Conservation (phyloP, 2,113 vertebrate species). For the Tachysurus fulvidraco region DNA sequence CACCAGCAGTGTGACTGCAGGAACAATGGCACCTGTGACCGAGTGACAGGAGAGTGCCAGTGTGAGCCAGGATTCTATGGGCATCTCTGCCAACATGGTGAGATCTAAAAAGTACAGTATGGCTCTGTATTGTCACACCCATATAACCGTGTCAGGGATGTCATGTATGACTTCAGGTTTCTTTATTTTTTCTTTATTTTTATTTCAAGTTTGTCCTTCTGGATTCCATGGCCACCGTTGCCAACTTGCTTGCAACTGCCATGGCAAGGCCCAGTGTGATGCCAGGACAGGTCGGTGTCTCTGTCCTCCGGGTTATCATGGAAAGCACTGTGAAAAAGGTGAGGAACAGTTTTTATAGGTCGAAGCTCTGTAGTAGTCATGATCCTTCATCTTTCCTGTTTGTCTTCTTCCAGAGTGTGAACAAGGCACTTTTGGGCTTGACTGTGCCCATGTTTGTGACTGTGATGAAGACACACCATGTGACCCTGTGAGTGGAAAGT, state of each 20-base stretch:
- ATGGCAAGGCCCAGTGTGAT: constrained; percentile 77
- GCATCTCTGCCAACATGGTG: constrained; percentile 87
- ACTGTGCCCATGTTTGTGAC: constrained; percentile 76
- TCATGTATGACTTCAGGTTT: accelerated
- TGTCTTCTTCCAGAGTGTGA: constrained; percentile 74
- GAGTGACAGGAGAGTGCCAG: constrained; percentile 75
- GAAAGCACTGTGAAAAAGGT: constrained; percentile 77
- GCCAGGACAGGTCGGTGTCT: constrained; percentile 74
- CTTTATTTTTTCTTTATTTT: accelerated
- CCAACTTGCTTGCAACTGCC: constrained; percentile 77
- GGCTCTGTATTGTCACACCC: not conserved
- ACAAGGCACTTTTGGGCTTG: constrained; percentile 73
- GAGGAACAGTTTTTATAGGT: not conserved
- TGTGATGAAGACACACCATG: constrained; percentile 73
- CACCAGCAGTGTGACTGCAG: constrained; percentile 78
- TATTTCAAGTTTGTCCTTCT: constrained; percentile 77
- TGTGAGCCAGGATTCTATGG: constrained; percentile 83
- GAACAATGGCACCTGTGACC: constrained; percentile 78
- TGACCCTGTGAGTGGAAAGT: constrained; percentile 75
- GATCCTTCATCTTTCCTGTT: not conserved
- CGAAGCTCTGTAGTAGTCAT: not conserved
- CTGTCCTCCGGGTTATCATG: constrained; percentile 77
- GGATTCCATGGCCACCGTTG: constrained; percentile 85
- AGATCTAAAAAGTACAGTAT: constrained; percentile 55
- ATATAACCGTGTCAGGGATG: not conserved